These are phyloP conservation scores for Acanthosoma haemorrhoidale DNA, from an alignment of 2,888 invertebrate genomes.

Conservation along the genomic window DNA sequence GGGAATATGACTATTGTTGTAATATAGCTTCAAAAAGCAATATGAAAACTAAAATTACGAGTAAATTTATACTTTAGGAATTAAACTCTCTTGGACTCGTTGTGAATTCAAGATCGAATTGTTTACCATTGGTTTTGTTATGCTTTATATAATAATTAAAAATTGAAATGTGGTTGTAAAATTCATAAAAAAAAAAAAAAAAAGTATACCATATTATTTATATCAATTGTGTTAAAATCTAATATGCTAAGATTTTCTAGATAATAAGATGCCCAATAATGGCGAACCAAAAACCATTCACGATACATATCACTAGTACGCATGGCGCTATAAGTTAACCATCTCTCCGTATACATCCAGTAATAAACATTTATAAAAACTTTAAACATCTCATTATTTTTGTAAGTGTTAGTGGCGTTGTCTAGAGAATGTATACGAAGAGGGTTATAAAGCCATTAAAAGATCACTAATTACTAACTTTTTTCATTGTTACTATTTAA, in stretches of 20 bases:
- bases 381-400: constrained; percentile 32
- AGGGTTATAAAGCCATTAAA: constrained; percentile 11
- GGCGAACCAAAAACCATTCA: constrained; percentile 39
- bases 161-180: constrained; percentile 19
- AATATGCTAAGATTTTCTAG: constrained; percentile 29
- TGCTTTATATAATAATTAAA: not conserved
- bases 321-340: not conserved
- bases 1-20: constrained; percentile 1
- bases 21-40: constrained; percentile 14
- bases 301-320: constrained; percentile 36
- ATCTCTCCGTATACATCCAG: constrained; percentile 18
- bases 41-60: not conserved
- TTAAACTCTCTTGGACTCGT: not conserved
- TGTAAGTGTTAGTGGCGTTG: constrained; percentile 36
- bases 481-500: constrained; percentile 28
- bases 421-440: constrained; percentile 28
- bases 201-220: constrained; percentile 19
- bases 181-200: not conserved
- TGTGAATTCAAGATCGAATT: not conserved
- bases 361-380: constrained; percentile 2
- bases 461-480: constrained; percentile 11
- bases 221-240: constrained; percentile 8
- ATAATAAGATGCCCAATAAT: constrained; percentile 31
- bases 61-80: not conserved
- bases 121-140: constrained; percentile 9